These are phyloP conservation scores for Pseudococcus longispinus DNA, from an alignment of 2,888 invertebrate genomes.

Conservation along the genomic window DNA sequence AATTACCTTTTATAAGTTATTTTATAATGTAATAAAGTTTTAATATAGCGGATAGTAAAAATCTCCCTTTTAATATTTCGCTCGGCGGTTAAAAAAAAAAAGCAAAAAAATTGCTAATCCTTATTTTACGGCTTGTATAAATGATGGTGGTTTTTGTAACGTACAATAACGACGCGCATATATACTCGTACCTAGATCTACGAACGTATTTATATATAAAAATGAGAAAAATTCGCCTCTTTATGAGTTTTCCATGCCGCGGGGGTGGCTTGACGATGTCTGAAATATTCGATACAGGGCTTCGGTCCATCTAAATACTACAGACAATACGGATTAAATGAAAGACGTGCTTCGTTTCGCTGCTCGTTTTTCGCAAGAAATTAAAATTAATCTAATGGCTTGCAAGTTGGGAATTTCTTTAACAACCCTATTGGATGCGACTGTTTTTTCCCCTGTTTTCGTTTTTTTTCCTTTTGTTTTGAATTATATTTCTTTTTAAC, in stretches of 20 bases:
- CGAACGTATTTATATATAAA: neutral
- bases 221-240: slow-evolving; percentile 13
- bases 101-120: slow-evolving; percentile 24
- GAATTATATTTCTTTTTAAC: slow-evolving; percentile 6
- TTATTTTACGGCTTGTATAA: slow-evolving; percentile 42
- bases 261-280: neutral
- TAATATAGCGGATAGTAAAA: slow-evolving; percentile 39
- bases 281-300: neutral
- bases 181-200: neutral
- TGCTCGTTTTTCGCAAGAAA: neutral
- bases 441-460: neutral
- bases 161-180: slow-evolving; percentile 4
- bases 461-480: neutral
- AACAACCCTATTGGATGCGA: neutral
- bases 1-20: slow-evolving; percentile 42
- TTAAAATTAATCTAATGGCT: slow-evolving; percentile 19
- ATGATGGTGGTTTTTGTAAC: neutral
- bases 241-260: neutral
- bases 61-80: slow-evolving; percentile 37
- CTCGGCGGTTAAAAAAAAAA: neutral
- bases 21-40: slow-evolving; percentile 33
- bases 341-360: neutral
- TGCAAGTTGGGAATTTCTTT: neutral
- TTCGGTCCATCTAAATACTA: neutral
- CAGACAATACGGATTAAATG: neutral